These are phyloP conservation scores for Solenodon paradoxus DNA, from an alignment of 2,113 vertebrate species.

Conservation along the genomic window DNA sequence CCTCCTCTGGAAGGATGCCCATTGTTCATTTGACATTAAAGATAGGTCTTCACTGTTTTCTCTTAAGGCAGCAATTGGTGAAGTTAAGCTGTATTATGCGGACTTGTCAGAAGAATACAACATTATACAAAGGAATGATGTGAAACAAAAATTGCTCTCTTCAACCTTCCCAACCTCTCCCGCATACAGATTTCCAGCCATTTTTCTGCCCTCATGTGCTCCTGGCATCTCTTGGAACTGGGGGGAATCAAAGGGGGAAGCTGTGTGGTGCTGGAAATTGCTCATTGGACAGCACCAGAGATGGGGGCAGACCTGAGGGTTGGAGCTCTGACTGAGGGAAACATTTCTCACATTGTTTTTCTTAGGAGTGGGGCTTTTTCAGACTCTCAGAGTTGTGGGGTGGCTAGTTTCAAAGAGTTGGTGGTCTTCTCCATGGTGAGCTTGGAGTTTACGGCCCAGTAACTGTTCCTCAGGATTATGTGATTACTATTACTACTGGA, in stretches of 20 bases:
- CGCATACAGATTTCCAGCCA: slow-evolving; percentile 20
- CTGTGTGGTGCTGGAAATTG: neutral
- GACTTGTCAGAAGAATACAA: slow-evolving; percentile 80
- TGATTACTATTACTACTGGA: neutral
- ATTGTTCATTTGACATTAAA: slow-evolving; percentile 82
- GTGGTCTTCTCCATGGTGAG: neutral
- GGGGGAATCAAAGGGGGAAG: slow-evolving; percentile 2
- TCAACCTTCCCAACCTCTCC: slow-evolving; percentile 42
- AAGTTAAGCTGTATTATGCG: slow-evolving; percentile 79
- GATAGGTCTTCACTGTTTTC: slow-evolving; percentile 81
- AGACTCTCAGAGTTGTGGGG: neutral
- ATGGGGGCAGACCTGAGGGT: rapidly evolving
- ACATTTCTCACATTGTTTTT: neutral
- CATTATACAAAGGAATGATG: slow-evolving; percentile 78
- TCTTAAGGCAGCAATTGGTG: slow-evolving; percentile 78
- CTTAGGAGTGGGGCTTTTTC: neutral
- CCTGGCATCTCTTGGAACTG: neutral
- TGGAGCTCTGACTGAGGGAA: neutral
- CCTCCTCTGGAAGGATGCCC: slow-evolving; percentile 77
- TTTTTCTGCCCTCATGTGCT: slow-evolving; percentile 47
- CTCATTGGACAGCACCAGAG: neutral
- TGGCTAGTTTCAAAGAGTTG: neutral
- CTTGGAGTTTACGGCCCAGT: neutral
- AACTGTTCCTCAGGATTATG: neutral
- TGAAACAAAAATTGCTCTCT: slow-evolving; percentile 79